Conservation (phyloP, 1,140 invertebrate genomes). For the Mya arenaria region DNA sequence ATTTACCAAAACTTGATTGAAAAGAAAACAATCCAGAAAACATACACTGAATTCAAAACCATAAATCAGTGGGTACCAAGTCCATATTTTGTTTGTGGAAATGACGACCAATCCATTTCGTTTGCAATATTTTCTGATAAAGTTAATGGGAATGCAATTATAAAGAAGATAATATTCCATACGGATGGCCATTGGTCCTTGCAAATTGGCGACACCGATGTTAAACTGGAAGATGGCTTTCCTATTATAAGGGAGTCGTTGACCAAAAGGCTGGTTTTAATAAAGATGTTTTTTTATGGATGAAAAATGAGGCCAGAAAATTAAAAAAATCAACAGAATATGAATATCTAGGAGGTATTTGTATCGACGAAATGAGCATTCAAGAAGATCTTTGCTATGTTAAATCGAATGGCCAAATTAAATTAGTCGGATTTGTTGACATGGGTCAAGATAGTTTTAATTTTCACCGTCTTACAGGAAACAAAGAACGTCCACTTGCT, state of each 20-base stretch:
- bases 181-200: too few species aligned
- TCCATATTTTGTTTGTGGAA: too few species aligned
- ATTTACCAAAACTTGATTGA: too few species aligned
- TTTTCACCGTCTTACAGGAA: not conserved
- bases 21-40: too few species aligned
- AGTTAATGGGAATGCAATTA: too few species aligned
- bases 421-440: slow-evolving; percentile 16
- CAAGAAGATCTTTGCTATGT: not conserved
- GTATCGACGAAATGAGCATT: slow-evolving; percentile 10
- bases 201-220: too few species aligned
- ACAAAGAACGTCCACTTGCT: not conserved
- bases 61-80: too few species aligned
- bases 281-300: not conserved
- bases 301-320: not conserved
- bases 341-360: not conserved
- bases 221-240: too few species aligned
- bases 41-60: too few species aligned
- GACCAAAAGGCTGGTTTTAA: not conserved
- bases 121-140: too few species aligned
- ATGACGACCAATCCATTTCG: too few species aligned
- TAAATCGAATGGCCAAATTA: not conserved
- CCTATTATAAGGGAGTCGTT: not conserved
- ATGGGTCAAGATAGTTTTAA: not conserved
- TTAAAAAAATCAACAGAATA: not conserved
- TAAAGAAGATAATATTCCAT: too few species aligned